These are phyloP conservation scores for Tinamus guttatus DNA, from an alignment of 2,113 vertebrate genomes.

Conservation along the genomic window DNA sequence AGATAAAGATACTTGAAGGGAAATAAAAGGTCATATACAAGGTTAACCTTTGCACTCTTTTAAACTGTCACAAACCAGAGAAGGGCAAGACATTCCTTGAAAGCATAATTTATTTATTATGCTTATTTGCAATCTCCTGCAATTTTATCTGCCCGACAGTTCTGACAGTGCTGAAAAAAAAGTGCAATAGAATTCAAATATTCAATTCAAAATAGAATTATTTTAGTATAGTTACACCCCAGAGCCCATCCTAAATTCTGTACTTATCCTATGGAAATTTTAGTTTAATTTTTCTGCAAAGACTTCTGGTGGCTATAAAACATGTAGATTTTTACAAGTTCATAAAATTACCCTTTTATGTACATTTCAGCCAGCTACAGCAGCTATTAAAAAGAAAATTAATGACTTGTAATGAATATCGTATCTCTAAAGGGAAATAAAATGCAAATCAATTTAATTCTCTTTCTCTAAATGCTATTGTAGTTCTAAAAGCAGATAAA, in stretches of 20 bases:
- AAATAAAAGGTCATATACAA: background rate
- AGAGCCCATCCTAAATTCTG: background rate
- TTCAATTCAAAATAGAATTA: background rate
- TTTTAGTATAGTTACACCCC: accelerated
- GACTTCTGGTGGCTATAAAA: background rate
- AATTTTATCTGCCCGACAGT: background rate
- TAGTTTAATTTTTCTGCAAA: background rate
- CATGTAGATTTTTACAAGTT: background rate
- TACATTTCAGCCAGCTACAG: background rate
- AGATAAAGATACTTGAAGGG: background rate
- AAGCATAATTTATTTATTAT: background rate
- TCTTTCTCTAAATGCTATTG: background rate
- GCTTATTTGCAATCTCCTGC: background rate
- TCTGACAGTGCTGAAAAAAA: background rate
- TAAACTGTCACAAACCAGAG: background rate
- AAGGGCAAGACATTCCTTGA: background rate
- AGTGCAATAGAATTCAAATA: background rate
- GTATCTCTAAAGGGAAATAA: background rate
- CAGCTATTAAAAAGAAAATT: background rate
- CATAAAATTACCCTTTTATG: background rate
- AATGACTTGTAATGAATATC: background rate
- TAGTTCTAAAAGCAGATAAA: background rate
- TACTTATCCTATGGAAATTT: background rate
- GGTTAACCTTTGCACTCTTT: background rate
- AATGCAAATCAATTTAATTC: background rate